These are phyloP conservation scores for Epinephelus cyanopodus DNA, from an alignment of 2,113 vertebrate genomes.

Conservation along the genomic window DNA sequence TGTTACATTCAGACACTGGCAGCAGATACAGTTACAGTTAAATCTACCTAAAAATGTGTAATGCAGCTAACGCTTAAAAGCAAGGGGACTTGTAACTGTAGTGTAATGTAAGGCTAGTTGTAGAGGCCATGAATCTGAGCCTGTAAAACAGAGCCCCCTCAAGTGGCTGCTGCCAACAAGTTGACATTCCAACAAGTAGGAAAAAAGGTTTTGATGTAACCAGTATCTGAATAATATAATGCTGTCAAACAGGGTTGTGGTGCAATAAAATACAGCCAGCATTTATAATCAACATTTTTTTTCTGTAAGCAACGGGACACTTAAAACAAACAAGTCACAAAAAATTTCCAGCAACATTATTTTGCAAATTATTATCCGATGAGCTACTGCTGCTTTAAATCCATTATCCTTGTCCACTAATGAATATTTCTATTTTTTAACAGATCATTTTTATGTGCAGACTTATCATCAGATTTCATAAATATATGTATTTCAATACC, in stretches of 20 bases:
- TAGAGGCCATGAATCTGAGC: not conserved
- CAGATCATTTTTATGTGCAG: not conserved
- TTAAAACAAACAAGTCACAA: not conserved
- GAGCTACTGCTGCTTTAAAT: not conserved
- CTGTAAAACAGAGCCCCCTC: not conserved
- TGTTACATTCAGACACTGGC: not conserved
- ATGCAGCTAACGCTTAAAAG: not conserved
- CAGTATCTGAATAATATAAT: not conserved
- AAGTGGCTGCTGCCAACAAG: not conserved
- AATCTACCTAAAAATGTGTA: not conserved
- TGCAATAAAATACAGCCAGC: not conserved
- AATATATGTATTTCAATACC: not conserved
- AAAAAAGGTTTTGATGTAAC: not conserved
- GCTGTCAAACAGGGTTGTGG: not conserved
- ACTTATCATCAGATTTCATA: not conserved
- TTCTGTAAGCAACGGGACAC: not conserved
- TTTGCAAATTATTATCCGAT: not conserved
- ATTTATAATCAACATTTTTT: not conserved
- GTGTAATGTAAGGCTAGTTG: slow-evolving; percentile 5
- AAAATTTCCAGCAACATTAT: not conserved
- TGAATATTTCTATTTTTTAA: not conserved
- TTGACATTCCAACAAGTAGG: not conserved
- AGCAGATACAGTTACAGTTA: not conserved
- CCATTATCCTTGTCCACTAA: not conserved
- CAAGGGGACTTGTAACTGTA: not conserved